These are phyloP conservation scores for Cephalopterus ornatus DNA, from an alignment of 2,113 vertebrate genomes.

Conservation along the genomic window DNA sequence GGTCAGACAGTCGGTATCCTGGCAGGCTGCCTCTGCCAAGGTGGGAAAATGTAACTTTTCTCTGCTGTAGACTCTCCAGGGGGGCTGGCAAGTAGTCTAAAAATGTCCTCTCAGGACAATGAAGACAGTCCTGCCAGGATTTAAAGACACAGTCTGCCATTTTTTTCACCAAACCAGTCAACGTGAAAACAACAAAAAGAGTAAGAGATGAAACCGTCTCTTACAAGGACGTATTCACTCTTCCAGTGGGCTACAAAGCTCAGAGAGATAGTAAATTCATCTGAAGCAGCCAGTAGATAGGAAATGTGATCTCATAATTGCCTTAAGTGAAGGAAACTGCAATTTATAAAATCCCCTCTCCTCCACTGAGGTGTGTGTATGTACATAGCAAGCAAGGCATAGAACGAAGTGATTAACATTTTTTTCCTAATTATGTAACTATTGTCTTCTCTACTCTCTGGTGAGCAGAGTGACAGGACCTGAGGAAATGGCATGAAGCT, in stretches of 20 bases:
- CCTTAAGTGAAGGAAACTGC: not conserved
- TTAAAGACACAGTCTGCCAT: too few species aligned
- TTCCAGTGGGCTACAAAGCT: not conserved
- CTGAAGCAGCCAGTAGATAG: not conserved
- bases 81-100: too few species aligned
- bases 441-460: not conserved
- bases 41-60: too few species aligned
- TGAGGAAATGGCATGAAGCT: not conserved
- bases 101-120: too few species aligned
- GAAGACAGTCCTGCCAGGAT: too few species aligned
- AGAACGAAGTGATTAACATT: not conserved
- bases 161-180: too few species aligned
- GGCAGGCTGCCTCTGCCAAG: too few species aligned
- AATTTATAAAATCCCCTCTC: not conserved
- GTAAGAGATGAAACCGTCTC: too few species aligned
- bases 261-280: not conserved
- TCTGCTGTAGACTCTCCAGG: too few species aligned
- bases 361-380: not conserved
- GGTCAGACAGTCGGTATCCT: too few species aligned
- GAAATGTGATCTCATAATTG: not conserved
- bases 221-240: not conserved
- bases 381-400: not conserved
- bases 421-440: not conserved
- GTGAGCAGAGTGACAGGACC: fast-evolving
- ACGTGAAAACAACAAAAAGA: too few species aligned